Conservation (phyloP, 2,797 vertebrate species). For the Neosilurus hyrtlii region DNA sequence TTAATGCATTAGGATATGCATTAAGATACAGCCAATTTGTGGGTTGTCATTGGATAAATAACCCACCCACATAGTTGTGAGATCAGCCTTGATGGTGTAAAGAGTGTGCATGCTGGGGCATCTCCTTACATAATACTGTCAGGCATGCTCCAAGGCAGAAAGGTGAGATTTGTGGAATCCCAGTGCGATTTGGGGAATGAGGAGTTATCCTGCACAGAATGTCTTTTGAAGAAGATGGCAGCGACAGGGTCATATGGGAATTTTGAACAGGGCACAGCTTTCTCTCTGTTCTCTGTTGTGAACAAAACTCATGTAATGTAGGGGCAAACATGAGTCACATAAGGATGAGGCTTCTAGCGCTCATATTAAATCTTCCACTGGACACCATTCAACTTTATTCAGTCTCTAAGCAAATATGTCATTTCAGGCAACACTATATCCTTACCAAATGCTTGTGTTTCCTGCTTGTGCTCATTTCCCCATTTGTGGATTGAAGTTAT, state of each 20-base stretch:
- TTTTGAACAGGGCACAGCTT: constrained; percentile 32
- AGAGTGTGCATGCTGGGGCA: constrained; percentile 38
- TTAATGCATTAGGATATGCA: constrained; percentile 24
- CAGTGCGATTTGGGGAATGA: constrained; percentile 59
- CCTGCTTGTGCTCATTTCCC: constrained; percentile 12
- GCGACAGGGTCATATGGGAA: constrained; percentile 35
- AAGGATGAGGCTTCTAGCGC: neutral
- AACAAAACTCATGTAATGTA: neutral
- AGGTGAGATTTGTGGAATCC: constrained; percentile 69
- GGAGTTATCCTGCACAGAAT: constrained; percentile 47
- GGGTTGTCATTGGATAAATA: neutral
- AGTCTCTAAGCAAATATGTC: neutral
- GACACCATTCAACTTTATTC: neutral
- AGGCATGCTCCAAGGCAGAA: constrained; percentile 49
- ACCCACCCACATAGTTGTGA: neutral
- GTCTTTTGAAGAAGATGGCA: constrained; percentile 51
- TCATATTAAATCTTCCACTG: constrained; percentile 8
- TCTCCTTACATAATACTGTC: constrained; percentile 28
- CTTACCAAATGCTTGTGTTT: neutral
- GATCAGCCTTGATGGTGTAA: constrained; percentile 28
- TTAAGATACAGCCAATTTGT: constrained; percentile 41
- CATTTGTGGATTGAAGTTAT: constrained; percentile 23
- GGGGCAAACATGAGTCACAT: constrained; percentile 25
- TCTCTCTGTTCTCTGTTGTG: constrained; percentile 9
- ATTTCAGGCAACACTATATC: neutral